Evolutionary conservation across 2,113 vertebrate species (phyloP).

Genomic region (Hippocampus comes): DNA sequence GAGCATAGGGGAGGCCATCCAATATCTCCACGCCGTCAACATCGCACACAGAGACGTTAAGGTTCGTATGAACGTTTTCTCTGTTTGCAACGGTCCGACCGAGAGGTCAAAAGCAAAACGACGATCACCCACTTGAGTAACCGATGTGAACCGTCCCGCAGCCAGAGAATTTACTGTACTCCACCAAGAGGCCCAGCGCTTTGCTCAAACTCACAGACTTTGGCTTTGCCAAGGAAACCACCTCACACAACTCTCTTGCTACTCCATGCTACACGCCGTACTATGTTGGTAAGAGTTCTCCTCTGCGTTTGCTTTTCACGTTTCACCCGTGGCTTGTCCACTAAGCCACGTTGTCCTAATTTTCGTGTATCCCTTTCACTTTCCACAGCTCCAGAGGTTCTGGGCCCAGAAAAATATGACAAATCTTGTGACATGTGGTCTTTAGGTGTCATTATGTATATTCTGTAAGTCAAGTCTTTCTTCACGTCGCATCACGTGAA

Average conservation of each 20-base stretch:
- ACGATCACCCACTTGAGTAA: not conserved
- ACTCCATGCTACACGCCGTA: slow-evolving; percentile 98
- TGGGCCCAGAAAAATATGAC: slow-evolving; percentile 97
- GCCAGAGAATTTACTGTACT: slow-evolving; percentile 96
- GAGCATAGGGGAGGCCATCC: slow-evolving; percentile 93
- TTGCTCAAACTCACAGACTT: slow-evolving; percentile 97
- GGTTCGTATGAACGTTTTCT: slow-evolving; percentile 64
- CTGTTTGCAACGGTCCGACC: not conserved
- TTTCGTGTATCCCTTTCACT: slow-evolving; percentile 12
- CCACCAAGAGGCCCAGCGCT: slow-evolving; percentile 83
- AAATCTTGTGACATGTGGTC: slow-evolving; percentile 99
- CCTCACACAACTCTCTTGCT: slow-evolving; percentile 91
- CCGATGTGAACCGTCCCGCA: slow-evolving; percentile 49
- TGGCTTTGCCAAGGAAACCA: slow-evolving; percentile 98
- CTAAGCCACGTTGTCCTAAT: not conserved
- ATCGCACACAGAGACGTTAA: slow-evolving; percentile 97
- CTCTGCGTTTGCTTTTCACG: not conserved
- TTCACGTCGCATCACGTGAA: not conserved
- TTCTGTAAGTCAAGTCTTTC: slow-evolving; percentile 80
- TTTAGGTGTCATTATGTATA: slow-evolving; percentile 98
- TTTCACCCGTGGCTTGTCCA: not conserved
- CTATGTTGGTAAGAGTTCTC: slow-evolving; percentile 87
- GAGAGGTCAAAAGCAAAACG: not conserved
- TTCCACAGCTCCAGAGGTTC: slow-evolving; percentile 88
- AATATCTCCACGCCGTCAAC: slow-evolving; percentile 90